Conservation (phyloP, 2,888 invertebrate genomes). For the Poecilus cupreus region DNA sequence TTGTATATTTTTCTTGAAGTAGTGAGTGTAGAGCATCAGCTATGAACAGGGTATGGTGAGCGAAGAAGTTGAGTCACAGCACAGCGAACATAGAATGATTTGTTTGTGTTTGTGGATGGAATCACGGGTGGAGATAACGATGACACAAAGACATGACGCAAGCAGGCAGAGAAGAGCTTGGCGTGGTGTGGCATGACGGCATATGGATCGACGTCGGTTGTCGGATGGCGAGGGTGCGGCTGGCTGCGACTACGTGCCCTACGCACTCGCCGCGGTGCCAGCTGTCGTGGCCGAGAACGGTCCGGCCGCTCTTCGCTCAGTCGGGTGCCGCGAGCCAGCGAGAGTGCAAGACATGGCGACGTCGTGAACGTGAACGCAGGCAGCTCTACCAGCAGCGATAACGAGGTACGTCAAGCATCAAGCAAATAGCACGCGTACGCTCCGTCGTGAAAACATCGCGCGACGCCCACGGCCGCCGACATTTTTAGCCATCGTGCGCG, state of each 20-base stretch:
- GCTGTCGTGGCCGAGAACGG: neutral
- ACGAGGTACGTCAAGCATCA: constrained; percentile 10
- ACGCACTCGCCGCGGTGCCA: neutral
- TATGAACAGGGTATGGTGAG: too few species aligned
- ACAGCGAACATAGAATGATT: neutral
- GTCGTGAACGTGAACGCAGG: neutral
- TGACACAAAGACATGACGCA: constrained; percentile 39
- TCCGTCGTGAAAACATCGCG: constrained; percentile 34
- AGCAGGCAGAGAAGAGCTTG: neutral
- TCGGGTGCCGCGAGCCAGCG: constrained; percentile 4
- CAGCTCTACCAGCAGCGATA: neutral
- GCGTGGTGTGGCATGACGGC: neutral
- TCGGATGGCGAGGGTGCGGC: constrained; percentile 25
- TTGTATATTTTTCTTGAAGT: too few species aligned
- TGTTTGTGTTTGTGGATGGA: constrained; percentile 16
- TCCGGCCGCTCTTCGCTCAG: neutral
- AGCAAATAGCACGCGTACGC: neutral
- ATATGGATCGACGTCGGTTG: constrained; percentile 38
- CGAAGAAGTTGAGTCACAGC: neutral
- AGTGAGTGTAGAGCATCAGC: too few species aligned
- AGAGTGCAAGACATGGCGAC: constrained; percentile 11
- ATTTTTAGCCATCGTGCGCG: constrained; percentile 42
- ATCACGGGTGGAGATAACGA: constrained; percentile 23
- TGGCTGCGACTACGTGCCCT: neutral
- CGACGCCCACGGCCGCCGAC: constrained; percentile 40